A percentile compares a stretch with the other conserved stretches of the same genome.
Evolutionary conservation across 2,113 vertebrate species (phyloP).

Genomic region (Agelaius phoeniceus): DNA sequence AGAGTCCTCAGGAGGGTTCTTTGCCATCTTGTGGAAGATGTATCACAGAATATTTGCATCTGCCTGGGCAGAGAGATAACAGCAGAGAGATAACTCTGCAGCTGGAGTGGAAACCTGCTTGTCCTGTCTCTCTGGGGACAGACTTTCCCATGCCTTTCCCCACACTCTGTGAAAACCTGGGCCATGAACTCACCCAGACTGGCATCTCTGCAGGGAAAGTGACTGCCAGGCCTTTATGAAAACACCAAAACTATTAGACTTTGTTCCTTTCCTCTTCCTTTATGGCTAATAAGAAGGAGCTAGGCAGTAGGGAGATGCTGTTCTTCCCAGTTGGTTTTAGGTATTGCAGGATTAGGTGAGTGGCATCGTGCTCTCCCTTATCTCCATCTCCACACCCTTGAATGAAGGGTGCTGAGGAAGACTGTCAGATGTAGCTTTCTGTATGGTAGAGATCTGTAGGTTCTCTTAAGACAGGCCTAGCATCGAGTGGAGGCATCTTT

Average conservation of each 20-base stretch:
- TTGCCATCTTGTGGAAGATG: accelerated
- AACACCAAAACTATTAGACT: not conserved
- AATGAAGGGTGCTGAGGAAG: not conserved
- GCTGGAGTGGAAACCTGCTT: not conserved
- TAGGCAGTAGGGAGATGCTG: not conserved
- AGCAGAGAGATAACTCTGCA: not conserved
- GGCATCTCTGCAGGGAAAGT: not conserved
- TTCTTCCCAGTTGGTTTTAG: not conserved
- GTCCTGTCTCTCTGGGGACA: not conserved
- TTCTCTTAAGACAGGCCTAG: not conserved
- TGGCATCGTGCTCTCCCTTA: not conserved
- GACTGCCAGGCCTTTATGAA: not conserved
- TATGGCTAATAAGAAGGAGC: not conserved
- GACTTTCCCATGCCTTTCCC: not conserved
- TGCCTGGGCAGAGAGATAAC: not conserved
- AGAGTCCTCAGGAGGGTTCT: not conserved
- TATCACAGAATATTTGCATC: not conserved
- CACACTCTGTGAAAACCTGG: not conserved
- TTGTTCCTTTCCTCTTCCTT: not conserved
- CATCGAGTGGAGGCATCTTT: not conserved
- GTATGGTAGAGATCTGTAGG: accelerated
- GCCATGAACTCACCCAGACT: not conserved
- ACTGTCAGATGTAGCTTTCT: not conserved
- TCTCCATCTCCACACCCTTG: not conserved
- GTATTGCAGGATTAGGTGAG: not conserved